Conservation (phyloP, 2,888 invertebrate genomes). For the Nymphalis polychloros region DNA sequence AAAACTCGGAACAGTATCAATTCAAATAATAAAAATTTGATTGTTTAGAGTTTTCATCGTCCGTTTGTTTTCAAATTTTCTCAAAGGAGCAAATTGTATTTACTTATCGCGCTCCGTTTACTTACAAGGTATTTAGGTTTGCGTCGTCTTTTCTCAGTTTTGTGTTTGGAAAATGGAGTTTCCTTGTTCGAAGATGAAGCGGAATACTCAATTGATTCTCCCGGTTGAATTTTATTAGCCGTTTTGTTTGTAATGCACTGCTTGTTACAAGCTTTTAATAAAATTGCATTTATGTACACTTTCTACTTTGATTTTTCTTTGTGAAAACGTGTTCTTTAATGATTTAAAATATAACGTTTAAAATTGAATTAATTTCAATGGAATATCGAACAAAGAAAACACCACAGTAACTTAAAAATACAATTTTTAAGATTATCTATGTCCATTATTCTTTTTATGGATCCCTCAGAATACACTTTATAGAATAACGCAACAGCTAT, state of each 20-base stretch:
- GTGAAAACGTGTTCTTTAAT: neutral
- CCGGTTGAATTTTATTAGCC: constrained; percentile 60
- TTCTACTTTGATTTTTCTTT: constrained; percentile 3
- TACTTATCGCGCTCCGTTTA: constrained; percentile 79
- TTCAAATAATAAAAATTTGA: constrained; percentile 35
- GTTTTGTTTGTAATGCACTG: constrained; percentile 58
- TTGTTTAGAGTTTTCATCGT: constrained; percentile 65
- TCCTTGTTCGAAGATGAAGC: constrained; percentile 70
- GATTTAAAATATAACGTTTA: neutral
- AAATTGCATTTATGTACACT: constrained; percentile 19
- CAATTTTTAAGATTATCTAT: no score
- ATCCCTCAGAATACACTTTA: no score
- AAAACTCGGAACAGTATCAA: constrained; percentile 20
- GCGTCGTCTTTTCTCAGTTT: constrained; percentile 70
- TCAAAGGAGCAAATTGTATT: constrained; percentile 72
- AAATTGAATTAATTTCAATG: neutral
- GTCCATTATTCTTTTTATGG: no score
- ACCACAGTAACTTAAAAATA: no score
- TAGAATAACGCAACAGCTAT: no score
- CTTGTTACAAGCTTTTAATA: constrained; percentile 43
- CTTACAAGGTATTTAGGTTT: constrained; percentile 79
- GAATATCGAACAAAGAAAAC: no score
- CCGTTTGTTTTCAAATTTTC: constrained; percentile 69
- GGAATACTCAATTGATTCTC: constrained; percentile 73
- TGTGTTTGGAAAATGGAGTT: constrained; percentile 78